These are phyloP conservation scores for Leistus spinibarbis DNA, from an alignment of 2,888 invertebrate genomes.

Conservation along the genomic window DNA sequence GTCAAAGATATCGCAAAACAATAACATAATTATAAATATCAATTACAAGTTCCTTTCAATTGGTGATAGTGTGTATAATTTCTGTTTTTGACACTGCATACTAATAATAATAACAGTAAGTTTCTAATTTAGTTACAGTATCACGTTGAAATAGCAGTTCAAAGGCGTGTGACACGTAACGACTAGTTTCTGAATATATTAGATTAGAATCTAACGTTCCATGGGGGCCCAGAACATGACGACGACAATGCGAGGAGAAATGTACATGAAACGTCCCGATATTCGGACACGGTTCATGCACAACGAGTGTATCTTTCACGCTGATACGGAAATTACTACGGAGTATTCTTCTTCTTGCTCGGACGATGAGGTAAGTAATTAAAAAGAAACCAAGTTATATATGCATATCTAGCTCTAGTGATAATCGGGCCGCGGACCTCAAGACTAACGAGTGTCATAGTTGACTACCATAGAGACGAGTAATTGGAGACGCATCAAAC, in stretches of 20 bases:
- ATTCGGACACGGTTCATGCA: constrained; percentile 1
- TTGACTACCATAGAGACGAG: neutral
- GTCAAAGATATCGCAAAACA: too few species aligned
- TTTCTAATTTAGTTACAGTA: neutral
- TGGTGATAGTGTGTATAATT: neutral
- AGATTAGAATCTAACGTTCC: constrained; percentile 3
- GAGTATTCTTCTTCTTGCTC: neutral
- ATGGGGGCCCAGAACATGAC: neutral
- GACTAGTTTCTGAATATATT: neutral
- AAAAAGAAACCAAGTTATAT: neutral
- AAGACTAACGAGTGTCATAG: neutral
- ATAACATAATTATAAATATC: neutral
- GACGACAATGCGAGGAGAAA: neutral
- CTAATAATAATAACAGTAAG: neutral
- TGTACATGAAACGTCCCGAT: neutral
- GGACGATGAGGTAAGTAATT: constrained; percentile 4
- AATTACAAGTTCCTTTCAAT: neutral
- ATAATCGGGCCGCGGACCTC: constrained; percentile 1
- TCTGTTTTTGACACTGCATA: neutral
- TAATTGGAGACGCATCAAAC: neutral
- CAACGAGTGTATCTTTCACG: constrained; percentile 2
- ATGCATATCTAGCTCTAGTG: neutral
- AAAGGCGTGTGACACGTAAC: neutral
- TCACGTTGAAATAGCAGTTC: neutral
- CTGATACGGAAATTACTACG: neutral